phyloP scores from a whole-genome alignment of 2,113 vertebrate genomes.

The Tachysurus vachellii region DNA sequence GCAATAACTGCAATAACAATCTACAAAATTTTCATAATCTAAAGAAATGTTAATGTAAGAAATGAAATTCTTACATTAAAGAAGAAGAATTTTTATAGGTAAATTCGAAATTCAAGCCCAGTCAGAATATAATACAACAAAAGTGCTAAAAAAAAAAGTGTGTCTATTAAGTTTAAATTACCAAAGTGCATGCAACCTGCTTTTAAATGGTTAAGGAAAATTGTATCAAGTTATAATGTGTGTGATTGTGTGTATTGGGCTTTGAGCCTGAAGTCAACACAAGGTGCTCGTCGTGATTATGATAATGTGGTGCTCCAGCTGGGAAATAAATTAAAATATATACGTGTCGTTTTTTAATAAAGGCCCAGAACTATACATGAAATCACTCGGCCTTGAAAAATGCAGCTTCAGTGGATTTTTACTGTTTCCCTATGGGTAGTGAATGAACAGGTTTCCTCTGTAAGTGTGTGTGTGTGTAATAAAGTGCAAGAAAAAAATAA shows the following conservation, averaged over 20 bases:
- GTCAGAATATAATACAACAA: not conserved
- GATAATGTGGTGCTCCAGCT: slow-evolving; percentile 64
- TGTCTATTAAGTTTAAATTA: not conserved
- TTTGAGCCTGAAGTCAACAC: slow-evolving; percentile 39
- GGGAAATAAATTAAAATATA: slow-evolving; percentile 75
- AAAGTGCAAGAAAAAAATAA: not conserved
- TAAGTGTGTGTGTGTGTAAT: not conserved
- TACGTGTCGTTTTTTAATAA: slow-evolving; percentile 69
- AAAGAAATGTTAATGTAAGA: too few relatives aligned
- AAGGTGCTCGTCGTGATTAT: slow-evolving; percentile 55
- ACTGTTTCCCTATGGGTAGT: slow-evolving; percentile 47
- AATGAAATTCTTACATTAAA: too few relatives aligned
- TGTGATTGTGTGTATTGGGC: slow-evolving; percentile 42
- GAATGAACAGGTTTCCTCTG: slow-evolving; percentile 46
- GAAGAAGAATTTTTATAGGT: too few relatives aligned
- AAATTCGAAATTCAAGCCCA: not conserved
- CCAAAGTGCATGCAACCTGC: not conserved
- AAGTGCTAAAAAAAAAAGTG: not conserved
- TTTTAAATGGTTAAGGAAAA: not conserved
- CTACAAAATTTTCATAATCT: too few relatives aligned
- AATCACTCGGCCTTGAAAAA: slow-evolving; percentile 58
- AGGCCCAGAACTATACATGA: slow-evolving; percentile 56
- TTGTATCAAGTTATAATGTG: not conserved
- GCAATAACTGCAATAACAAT: too few relatives aligned
- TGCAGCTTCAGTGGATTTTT: slow-evolving; percentile 64